Base-by-base conservation (phyloP, 2,888 invertebrate genomes). In the Cryptocephalus moraei region DNA sequence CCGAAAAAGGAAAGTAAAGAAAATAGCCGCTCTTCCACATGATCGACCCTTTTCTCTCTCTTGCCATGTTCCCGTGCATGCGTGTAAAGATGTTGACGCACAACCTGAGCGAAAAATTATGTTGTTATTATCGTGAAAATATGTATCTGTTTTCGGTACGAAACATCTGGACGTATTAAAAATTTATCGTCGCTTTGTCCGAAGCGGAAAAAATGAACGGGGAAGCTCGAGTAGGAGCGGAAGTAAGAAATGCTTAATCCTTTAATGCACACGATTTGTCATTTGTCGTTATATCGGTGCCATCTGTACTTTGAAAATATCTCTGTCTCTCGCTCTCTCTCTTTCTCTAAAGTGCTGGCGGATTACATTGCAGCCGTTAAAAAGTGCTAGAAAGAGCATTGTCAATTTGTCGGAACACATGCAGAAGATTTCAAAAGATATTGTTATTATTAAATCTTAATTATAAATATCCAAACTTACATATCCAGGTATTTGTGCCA, bases 21-120 rank as follows among this genome's bases (percentile, higher is more conserved):
- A 57, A 57, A 55, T 53, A 50, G 57, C 57, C 61, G 52, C 55
- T 62, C 62, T 59, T 63, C 63, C 57, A 53, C 50, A 52, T 47
- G 49, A 51, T 49, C 54, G 52, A 48, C 53, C 54, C 53, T 58
- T 59, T 57, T 57, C 59, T 59, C 61, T 60, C 58, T 53, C 56
- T 59, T 61, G 55, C 55, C 40, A 34, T 38, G 40, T 48, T 46
- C 44, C 46, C 45, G 42, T 33, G 44, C 39, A 43, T 43, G 41
- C 38, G n/a, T 39, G 38, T 38, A 52, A 46, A 46, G 49, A 53
- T 53, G 31, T 52, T 51, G 56, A 55, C 53, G 52, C 49, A 32
- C 41, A 36, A 50, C 38, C 49, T 48, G 51, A 55, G 39, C 50
- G 49, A 45, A 50, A 50, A 52, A 51, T 51, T 51, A 36, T 36